Evolutionary conservation across 1,140 invertebrate genomes (phyloP), one percentile per base, ranked within the genome.

Genomic region (Cotesia glomerata): DNA sequence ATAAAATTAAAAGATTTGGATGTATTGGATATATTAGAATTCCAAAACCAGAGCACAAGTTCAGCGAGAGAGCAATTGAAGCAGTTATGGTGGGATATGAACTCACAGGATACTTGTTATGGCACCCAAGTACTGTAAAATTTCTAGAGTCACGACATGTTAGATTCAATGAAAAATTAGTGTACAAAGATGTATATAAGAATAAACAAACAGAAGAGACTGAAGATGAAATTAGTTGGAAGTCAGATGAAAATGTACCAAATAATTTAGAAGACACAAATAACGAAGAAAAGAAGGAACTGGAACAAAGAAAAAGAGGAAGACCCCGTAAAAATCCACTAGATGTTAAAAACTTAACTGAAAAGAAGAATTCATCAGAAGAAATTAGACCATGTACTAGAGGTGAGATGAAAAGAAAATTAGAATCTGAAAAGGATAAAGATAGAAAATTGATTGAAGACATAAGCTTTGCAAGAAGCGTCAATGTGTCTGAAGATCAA

Each of bases 61-160:
- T n/a, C 16, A 13, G 18, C 3, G 69, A 13, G 34, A 45, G 26
- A 52, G n/a, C 45, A 9, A 49, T 49, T 1, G 2, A 35, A 18
- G 59, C 34, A 7, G 34, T 62, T 3, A n/a, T 71, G 8, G 69
- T 71, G n/a, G 64, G 64, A 14, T 67, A 67, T 52, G 51, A 18
- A 52, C 64, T 39, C 18, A 52, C 64, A 7, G 64, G 64, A 26
- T 67, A 52, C 16, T 13, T 13, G 14, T 26, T 67, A 5, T 14
- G n/a, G 36, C n/a, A 49, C 1, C 63, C 63, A n/a, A 32, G 32
- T 4, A 45, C 54, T 11, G 69, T 45, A 16, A 71, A 71, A 14
- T 71, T 49, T 64, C 63, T 56, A 14, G 69, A 71, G 45, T 36
- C 49, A 13, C 49, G 69, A 63, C 11, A 71, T 49, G 59, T 61